Percentiles rank a stretch among this genome's conserved stretches.
Conservation (phyloP, 2,888 invertebrate genomes). For the Lottia gigantea region DNA sequence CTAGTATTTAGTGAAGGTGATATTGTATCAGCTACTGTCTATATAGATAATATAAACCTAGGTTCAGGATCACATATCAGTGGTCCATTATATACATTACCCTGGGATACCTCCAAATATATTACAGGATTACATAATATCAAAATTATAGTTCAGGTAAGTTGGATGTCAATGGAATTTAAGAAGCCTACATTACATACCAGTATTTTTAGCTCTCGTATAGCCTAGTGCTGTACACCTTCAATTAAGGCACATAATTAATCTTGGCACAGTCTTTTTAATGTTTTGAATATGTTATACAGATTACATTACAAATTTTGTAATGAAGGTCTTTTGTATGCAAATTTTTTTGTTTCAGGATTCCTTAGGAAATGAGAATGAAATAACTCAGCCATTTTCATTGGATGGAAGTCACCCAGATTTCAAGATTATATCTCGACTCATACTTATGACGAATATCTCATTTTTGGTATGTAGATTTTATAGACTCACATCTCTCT, state of each 20-base stretch:
- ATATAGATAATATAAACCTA: constrained; percentile 74
- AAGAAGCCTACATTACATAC: too few relatives aligned
- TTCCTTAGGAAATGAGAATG: constrained; percentile 30
- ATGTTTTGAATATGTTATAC: too few relatives aligned
- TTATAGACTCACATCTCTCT: too few relatives aligned
- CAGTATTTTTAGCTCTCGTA: too few relatives aligned
- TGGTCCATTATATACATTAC: constrained; percentile 79
- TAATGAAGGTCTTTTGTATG: too few relatives aligned
- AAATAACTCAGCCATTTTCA: constrained; percentile 78
- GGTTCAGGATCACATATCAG: constrained; percentile 72
- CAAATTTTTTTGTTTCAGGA: constrained; percentile 42
- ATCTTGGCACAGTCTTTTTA: too few relatives aligned
- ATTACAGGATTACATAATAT: constrained; percentile 75
- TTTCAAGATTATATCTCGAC: constrained; percentile 77
- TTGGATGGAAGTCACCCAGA: constrained; percentile 76
- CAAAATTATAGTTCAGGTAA: constrained; percentile 59
- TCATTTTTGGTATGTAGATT: constrained; percentile 76
- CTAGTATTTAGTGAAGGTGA: constrained; percentile 80
- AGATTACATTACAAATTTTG: too few relatives aligned
- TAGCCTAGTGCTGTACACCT: too few relatives aligned
- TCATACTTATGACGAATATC: constrained; percentile 83
- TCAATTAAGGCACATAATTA: too few relatives aligned
- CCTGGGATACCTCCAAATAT: constrained; percentile 80
- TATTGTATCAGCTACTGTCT: constrained; percentile 76
- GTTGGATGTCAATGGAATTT: not conserved